Evolutionary conservation across 2,888 invertebrate genomes (phyloP), one percentile per base, ranked within the genome.

Genomic region (Mythimna vitellina): DNA sequence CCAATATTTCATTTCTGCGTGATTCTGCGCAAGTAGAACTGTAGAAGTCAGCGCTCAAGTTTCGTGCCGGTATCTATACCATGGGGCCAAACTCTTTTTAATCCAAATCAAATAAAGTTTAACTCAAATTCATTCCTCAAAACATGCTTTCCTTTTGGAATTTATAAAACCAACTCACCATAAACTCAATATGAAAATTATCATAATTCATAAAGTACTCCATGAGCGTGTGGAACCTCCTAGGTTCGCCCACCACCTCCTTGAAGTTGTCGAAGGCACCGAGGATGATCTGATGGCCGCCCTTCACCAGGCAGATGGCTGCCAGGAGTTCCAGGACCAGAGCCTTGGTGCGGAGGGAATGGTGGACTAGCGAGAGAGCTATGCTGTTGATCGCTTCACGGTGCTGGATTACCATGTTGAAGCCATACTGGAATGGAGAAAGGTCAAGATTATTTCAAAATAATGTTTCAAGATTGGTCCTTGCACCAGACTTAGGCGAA

Each of bases 381-480:
- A 99, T 99, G 94, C 99, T 99, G 96, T 99, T 99, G 91, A 99
- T 99, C 60, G 99, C 99, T 94, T 99, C 99, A 65, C 98, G 97
- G 94, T 99, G 99, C 91, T 99, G 99, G 91, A 99, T 99, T 63
- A 99, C 99, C 98, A 99, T 98, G 96, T 99, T 99, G 96, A 99
- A 99, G 82, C 99, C 99, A 94, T 99, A 99, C 98, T 99, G 97
- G 12, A 85, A 86, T 2, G 9, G 17, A 62, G 2, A 56, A 49
- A 29, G 10, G 1, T 3, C 1, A n/a, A 1, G 38, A 20, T 38
- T 5, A 53, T 9, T 51, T 32, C 32, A 9, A 3, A 9, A 17
- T 38, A 38, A 10, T 38, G 10, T 3, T 38, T 38, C 38, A 42
- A 42, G 14, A 14, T 14, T 42, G 42, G 14, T 42, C 4, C 42